Conservation (phyloP, 2,797 vertebrate species). For the Ctenosaura bakeri region DNA sequence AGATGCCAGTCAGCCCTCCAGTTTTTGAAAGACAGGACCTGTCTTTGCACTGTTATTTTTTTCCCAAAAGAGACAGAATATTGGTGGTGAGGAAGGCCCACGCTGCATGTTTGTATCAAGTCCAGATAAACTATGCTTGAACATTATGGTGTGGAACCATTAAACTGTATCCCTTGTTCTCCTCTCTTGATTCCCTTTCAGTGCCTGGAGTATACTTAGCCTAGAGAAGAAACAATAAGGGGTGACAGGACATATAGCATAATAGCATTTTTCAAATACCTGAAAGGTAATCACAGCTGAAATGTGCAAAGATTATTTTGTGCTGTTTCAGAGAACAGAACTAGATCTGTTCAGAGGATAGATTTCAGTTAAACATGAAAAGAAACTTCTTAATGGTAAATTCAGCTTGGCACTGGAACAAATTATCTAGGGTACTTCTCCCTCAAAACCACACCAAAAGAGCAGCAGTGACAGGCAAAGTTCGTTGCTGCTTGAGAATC, state of each 20-base stretch:
- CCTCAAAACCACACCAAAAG: no score
- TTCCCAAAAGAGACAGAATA: neutral
- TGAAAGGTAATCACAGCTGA: neutral
- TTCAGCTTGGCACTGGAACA: neutral
- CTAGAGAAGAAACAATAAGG: neutral
- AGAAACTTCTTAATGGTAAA: neutral
- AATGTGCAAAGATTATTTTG: neutral
- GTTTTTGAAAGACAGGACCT: neutral
- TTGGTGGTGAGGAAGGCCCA: neutral
- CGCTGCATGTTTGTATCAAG: neutral
- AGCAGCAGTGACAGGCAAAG: neutral
- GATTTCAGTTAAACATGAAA: neutral
- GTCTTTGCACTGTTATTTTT: neutral
- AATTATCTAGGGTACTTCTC: no score
- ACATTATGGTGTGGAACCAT: neutral
- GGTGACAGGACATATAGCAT: neutral
- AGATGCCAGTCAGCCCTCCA: neutral
- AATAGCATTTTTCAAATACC: neutral
- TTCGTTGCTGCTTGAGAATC: neutral
- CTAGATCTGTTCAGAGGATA: neutral
- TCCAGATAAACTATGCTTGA: neutral
- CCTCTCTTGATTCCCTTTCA: neutral
- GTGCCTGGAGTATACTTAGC: neutral
- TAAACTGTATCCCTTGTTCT: neutral
- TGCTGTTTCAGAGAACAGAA: neutral